A percentile compares a stretch with the other conserved stretches of the same genome.
Evolutionary conservation across 30 jellyfish, hydroid and myxozoan genomes (phyloP).

Genomic region (Hydra vulgaris): DNA sequence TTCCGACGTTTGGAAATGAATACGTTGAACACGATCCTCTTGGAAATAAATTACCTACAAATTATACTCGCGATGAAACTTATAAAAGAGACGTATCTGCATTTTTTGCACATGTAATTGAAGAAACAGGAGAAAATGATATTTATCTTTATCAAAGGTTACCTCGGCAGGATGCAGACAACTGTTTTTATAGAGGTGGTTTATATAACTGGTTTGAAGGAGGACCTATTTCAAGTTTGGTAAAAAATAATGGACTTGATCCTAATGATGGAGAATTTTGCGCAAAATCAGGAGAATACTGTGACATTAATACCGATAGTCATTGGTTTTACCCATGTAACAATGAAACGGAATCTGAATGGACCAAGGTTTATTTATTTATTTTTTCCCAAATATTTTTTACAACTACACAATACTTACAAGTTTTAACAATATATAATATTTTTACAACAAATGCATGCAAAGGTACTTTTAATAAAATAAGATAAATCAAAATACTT

Average conservation of each 20-base stretch:
- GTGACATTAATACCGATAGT: conserved; percentile 54
- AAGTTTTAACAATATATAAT: not conserved
- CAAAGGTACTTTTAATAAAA: too few relatives aligned
- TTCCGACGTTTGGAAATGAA: conserved; percentile 76
- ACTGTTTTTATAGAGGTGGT: conserved; percentile 78
- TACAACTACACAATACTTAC: not conserved
- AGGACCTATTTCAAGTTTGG: conserved; percentile 73
- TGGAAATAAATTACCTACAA: conserved; percentile 38
- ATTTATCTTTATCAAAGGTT: conserved; percentile 54
- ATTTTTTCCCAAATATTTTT: not conserved
- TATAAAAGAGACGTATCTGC: conserved; percentile 70
- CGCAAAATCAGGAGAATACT: conserved; percentile 47
- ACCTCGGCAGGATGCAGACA: conserved; percentile 58
- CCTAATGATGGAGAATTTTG: conserved; percentile 72
- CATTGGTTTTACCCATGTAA: conserved; percentile 78
- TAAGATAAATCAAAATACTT: too few relatives aligned
- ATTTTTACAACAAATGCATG: too few relatives aligned
- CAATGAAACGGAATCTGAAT: conserved; percentile 34
- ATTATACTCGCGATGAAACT: conserved; percentile 58
- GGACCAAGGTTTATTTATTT: conserved; percentile 6
- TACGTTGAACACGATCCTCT: conserved; percentile 55
- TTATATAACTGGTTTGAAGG: conserved; percentile 87
- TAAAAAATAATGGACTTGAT: conserved; percentile 58
- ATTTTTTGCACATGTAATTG: conserved; percentile 78
- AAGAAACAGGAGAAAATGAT: conserved; percentile 85